Evolutionary conservation across 1,140 invertebrate genomes (phyloP).

Genomic region (Drosophila novamexicana): DNA sequence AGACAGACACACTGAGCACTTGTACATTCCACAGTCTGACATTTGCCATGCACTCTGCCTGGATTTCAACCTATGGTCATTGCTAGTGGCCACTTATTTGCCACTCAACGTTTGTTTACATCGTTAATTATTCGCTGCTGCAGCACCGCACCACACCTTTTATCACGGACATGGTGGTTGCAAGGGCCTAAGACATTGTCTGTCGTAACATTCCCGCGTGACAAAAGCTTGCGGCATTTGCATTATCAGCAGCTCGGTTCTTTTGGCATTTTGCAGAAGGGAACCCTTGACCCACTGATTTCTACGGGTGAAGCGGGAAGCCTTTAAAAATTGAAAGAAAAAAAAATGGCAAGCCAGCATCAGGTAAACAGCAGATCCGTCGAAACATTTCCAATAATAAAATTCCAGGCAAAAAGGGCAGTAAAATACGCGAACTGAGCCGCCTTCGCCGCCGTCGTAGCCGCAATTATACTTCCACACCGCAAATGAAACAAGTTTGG

Average conservation of each 20-base stretch:
- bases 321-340: constrained; percentile 21
- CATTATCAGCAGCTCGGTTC: constrained; percentile 7
- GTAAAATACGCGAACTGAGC: constrained; percentile 38
- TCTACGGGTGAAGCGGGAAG: neutral
- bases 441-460: constrained; percentile 31
- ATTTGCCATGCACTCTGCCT: constrained; percentile 22
- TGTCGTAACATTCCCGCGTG: constrained; percentile 37
- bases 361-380: constrained; percentile 39
- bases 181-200: constrained; percentile 30
- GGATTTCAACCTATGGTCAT: constrained; percentile 1
- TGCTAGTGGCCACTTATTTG: constrained; percentile 21
- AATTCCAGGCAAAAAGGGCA: constrained; percentile 70
- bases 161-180: constrained; percentile 1
- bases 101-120: constrained; percentile 45
- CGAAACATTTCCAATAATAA: constrained; percentile 80
- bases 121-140: constrained; percentile 44
- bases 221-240: constrained; percentile 35
- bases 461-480: constrained; percentile 77
- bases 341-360: constrained; percentile 10
- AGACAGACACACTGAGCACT: neutral
- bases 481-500: constrained; percentile 83
- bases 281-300: constrained; percentile 54
- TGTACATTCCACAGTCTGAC: constrained; percentile 10
- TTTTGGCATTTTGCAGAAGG: neutral
- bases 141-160: neutral